Percentiles rank a stretch among this genome's conserved stretches.
These are phyloP conservation scores for Phenacoccus solenopsis DNA, from an alignment of 1,140 invertebrate species.

Conservation along the genomic window DNA sequence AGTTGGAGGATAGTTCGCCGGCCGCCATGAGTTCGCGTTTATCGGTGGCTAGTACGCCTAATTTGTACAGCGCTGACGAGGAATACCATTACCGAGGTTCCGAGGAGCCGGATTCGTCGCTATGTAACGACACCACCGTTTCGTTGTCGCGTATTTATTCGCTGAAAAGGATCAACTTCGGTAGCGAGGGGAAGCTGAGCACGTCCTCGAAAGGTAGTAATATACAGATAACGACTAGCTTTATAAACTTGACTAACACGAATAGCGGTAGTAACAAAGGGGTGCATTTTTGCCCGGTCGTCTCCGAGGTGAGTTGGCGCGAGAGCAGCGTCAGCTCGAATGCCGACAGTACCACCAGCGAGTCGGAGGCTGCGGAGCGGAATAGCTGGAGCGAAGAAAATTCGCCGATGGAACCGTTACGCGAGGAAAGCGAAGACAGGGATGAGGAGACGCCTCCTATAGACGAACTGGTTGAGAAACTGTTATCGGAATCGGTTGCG, in stretches of 20 bases:
- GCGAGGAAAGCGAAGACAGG: conserved; percentile 32
- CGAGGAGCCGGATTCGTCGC: conserved; percentile 26
- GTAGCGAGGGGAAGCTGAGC: conserved; percentile 22
- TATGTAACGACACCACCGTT: conserved; percentile 22
- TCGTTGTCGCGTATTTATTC: conserved; percentile 25
- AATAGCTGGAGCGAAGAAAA: conserved; percentile 23
- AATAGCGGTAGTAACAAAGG: conserved; percentile 32
- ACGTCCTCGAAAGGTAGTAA: conserved; percentile 26
- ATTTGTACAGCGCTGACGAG: conserved; percentile 37
- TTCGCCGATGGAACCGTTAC: conserved; percentile 26
- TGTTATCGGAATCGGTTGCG: not conserved
- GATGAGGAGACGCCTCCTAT: conserved; percentile 23
- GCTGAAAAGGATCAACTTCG: conserved; percentile 26
- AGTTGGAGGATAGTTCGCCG: not conserved
- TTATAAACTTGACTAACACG: conserved; percentile 29
- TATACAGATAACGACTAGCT: conserved; percentile 29
- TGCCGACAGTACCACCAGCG: not conserved
- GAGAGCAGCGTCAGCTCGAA: conserved; percentile 21
- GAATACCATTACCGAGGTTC: conserved; percentile 29
- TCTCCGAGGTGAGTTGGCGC: conserved; percentile 53
- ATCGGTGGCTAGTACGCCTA: conserved; percentile 46
- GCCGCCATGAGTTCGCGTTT: conserved; percentile 26
- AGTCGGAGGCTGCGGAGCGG: not conserved
- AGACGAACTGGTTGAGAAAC: conserved; percentile 15
- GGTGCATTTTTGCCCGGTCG: conserved; percentile 55